Percentiles rank a stretch among this genome's conserved stretches.
These are phyloP conservation scores for Danio jaintianensis DNA, from an alignment of 2,797 vertebrate genomes.

Conservation along the genomic window DNA sequence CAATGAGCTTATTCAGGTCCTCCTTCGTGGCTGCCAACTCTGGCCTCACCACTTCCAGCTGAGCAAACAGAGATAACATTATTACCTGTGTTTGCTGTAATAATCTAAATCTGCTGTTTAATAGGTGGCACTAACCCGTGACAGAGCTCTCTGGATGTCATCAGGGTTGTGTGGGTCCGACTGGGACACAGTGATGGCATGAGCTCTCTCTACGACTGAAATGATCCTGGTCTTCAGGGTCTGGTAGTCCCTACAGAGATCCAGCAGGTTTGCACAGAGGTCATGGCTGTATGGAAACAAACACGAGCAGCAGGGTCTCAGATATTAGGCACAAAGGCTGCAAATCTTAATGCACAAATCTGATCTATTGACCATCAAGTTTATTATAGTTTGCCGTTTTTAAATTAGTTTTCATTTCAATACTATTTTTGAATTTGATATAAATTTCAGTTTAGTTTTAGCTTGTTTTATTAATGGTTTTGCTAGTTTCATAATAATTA, in stretches of 20 bases:
- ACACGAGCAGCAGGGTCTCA: background rate
- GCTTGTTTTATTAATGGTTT: too few relatives aligned
- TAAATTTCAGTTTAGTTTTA: too few relatives aligned
- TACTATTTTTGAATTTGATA: too few relatives aligned
- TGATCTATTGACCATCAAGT: too few relatives aligned
- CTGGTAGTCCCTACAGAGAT: conserved; percentile 87
- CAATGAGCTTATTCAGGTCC: conserved; percentile 89
- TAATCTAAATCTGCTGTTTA: background rate
- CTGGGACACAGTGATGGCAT: conserved; percentile 78
- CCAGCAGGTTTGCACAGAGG: conserved; percentile 83
- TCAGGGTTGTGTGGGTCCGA: conserved; percentile 84
- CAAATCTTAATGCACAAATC: too few relatives aligned
- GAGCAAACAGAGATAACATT: conserved; percentile 34
- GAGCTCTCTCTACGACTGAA: conserved; percentile 83
- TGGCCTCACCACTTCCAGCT: conserved; percentile 87
- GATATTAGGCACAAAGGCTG: background rate
- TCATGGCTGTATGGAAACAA: conserved; percentile 81
- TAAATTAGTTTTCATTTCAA: too few relatives aligned
- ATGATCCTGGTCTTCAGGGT: conserved; percentile 80
- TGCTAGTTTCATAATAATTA: too few relatives aligned
- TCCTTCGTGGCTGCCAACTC: conserved; percentile 87
- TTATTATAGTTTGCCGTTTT: too few relatives aligned
- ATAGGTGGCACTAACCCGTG: conserved; percentile 79
- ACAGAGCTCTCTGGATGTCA: conserved; percentile 84
- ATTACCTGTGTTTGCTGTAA: conserved; percentile 13